Percentiles rank a stretch among this genome's conserved stretches.
Conservation (phyloP, 2,888 invertebrate species). For the Chydorus sphaericus region DNA sequence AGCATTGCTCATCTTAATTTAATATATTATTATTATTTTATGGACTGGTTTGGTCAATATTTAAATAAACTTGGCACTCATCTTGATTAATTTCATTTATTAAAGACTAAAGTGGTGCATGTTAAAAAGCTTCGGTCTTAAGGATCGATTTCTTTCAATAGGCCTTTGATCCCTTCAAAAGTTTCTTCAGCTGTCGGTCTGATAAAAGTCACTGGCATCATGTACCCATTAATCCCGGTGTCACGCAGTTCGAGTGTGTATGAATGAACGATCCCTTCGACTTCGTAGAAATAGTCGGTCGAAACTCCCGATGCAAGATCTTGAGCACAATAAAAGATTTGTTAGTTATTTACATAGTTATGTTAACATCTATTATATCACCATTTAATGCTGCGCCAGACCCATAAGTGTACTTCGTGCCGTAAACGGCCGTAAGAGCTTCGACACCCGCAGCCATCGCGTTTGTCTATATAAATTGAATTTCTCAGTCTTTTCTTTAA, state of each 20-base stretch:
- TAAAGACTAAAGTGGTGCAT: too few species aligned
- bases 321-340: too few species aligned
- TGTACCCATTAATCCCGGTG: constrained; percentile 8
- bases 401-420: constrained; percentile 11
- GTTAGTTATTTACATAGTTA: background rate
- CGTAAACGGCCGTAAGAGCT: constrained; percentile 15
- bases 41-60: too few species aligned
- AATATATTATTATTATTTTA: too few species aligned
- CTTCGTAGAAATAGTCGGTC: constrained; percentile 12
- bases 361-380: background rate
- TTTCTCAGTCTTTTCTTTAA: too few species aligned
- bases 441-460: constrained; percentile 15
- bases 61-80: too few species aligned
- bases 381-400: constrained; percentile 12
- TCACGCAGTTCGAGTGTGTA: constrained; percentile 14
- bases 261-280: constrained; percentile 4
- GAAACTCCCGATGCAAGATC: constrained; percentile 12
- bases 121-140: too few species aligned
- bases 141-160: constrained; percentile 1
- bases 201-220: constrained; percentile 10
- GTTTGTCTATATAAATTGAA: constrained; percentile 13
- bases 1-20: too few species aligned
- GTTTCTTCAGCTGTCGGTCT: constrained; percentile 55
- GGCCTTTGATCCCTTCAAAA: constrained; percentile 45
- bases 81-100: too few species aligned